A percentile compares a stretch with the other conserved stretches of the same genome.
phyloP scores from a whole-genome alignment of 2,113 vertebrate genomes.

The Leptobrachium leishanense region DNA sequence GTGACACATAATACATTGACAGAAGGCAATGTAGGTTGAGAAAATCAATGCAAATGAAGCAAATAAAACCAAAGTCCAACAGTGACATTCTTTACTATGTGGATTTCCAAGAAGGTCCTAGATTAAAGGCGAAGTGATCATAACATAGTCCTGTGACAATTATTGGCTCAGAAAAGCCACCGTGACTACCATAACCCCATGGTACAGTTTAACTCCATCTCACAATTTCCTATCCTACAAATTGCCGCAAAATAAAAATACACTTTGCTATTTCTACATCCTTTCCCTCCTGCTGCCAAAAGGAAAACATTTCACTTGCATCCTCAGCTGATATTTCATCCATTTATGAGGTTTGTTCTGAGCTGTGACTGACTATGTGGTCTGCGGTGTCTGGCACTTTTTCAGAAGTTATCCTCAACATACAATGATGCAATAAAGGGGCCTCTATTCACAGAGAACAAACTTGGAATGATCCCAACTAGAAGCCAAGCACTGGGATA shows the following conservation, averaged over 20 bases:
- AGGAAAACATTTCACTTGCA: constrained; percentile 47
- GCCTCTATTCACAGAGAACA: constrained; percentile 44
- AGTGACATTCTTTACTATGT: no score
- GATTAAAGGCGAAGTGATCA: no score
- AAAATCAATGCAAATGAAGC: no score
- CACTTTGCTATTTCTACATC: constrained; percentile 31
- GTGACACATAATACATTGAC: no score
- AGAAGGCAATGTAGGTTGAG: no score
- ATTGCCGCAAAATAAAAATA: background rate
- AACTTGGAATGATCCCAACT: constrained; percentile 46
- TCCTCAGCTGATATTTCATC: constrained; percentile 53
- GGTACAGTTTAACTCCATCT: no score
- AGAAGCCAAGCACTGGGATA: constrained; percentile 45
- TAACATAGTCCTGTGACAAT: no score
- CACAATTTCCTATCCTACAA: no score
- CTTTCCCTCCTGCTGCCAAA: background rate
- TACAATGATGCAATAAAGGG: constrained; percentile 49
- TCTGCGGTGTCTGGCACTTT: constrained; percentile 60
- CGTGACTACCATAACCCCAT: no score
- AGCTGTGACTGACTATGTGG: constrained; percentile 58
- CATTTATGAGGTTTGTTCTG: constrained; percentile 50
- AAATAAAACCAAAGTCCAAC: no score
- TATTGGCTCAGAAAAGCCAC: no score
- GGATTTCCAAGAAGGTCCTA: no score
- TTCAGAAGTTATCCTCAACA: constrained; percentile 59